Evolutionary conservation across 2,888 invertebrate species (phyloP).

Genomic region (Sesia bembeciformis): DNA sequence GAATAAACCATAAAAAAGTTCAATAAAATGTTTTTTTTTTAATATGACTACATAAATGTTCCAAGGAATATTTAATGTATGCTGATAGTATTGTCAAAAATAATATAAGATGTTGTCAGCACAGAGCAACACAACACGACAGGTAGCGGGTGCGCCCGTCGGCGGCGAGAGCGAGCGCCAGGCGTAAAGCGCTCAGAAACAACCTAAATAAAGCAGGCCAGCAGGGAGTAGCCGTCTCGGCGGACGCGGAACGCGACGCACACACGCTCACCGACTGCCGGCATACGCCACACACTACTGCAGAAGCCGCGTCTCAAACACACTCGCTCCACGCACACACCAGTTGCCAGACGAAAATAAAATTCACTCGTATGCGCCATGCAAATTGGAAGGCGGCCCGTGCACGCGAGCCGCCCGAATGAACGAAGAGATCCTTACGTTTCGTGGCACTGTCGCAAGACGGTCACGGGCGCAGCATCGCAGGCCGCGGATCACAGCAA

Average conservation of each 20-base stretch:
- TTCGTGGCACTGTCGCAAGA: slow-evolving; percentile 69
- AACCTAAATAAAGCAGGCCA: slow-evolving; percentile 46
- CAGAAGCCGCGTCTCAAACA: slow-evolving; percentile 25
- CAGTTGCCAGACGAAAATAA: slow-evolving; percentile 68
- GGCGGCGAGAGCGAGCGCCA: not conserved
- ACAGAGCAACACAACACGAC: not conserved
- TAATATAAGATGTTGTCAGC: no score
- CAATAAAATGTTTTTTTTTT: no score
- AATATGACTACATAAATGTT: no score
- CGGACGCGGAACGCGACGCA: slow-evolving; percentile 39
- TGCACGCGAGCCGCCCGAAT: slow-evolving; percentile 48
- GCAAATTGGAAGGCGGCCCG: slow-evolving; percentile 68
- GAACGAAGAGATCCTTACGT: slow-evolving; percentile 69
- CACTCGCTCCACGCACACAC: slow-evolving; percentile 47
- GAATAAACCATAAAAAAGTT: no score
- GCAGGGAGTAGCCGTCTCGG: slow-evolving; percentile 62
- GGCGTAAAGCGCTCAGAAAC: slow-evolving; percentile 12
- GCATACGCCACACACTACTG: slow-evolving; percentile 17
- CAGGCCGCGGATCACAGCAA: slow-evolving; percentile 57
- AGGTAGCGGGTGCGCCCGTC: not conserved
- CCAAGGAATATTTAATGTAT: no score
- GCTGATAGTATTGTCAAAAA: no score
- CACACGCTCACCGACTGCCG: slow-evolving; percentile 32
- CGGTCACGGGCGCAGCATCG: slow-evolving; percentile 71
- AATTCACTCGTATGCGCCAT: slow-evolving; percentile 71